These are phyloP conservation scores for Aurelia sp. DNA, from an alignment of 30 jellyfish, hydroid and myxozoan genomes.

Conservation along the genomic window DNA sequence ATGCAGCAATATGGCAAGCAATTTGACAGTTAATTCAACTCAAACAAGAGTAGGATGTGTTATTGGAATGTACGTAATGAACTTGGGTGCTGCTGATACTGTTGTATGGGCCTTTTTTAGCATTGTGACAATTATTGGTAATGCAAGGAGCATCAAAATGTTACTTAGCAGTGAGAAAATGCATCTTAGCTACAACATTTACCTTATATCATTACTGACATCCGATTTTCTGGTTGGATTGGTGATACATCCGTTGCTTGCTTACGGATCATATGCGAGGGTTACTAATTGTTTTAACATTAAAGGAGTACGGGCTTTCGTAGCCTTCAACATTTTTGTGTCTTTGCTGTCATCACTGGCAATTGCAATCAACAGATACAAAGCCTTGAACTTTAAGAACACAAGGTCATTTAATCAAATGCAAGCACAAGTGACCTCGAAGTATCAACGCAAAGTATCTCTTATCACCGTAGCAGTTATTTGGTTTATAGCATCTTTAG, in stretches of 20 bases:
- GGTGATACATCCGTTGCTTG: constrained; percentile 19
- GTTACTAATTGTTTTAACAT: not conserved
- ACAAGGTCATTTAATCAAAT: constrained; percentile 20
- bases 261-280: not conserved
- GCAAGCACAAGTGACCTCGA: not conserved
- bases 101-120: constrained; percentile 10
- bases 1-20: no score
- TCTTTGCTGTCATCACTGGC: constrained; percentile 38
- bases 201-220: constrained; percentile 30
- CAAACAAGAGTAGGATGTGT: no score
- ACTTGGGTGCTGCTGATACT: constrained; percentile 32
- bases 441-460: not conserved
- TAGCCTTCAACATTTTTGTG: constrained; percentile 7
- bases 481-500: not conserved
- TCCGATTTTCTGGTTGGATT: constrained; percentile 15
- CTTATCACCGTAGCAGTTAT: constrained; percentile 10
- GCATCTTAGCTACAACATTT: constrained; percentile 3
- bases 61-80: no score
- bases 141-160: not conserved
- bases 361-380: constrained; percentile 20
- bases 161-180: not conserved
- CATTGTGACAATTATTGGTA: constrained; percentile 6
- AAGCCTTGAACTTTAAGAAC: not conserved
- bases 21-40: no score
- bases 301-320: not conserved